These are phyloP conservation scores for Typhlichthys eigenmanni DNA, from an alignment of 2,797 vertebrate species.

Conservation along the genomic window DNA sequence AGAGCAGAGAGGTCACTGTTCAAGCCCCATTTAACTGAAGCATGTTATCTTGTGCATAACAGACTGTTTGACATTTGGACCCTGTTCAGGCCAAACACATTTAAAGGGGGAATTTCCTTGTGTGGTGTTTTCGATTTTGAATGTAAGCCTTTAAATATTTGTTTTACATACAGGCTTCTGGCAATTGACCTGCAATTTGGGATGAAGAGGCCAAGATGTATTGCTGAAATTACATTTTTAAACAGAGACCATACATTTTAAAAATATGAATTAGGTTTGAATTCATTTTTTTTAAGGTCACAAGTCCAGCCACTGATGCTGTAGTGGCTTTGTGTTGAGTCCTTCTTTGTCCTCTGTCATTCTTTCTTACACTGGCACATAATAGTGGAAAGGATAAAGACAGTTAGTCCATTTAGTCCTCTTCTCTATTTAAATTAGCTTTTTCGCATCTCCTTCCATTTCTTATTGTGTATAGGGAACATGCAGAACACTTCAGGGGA, in stretches of 20 bases:
- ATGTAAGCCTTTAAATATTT: conserved; percentile 25
- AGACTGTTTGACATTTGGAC: conserved; percentile 67
- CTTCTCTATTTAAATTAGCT: conserved; percentile 56
- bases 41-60: conserved; percentile 65
- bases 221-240: conserved; percentile 62
- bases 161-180: conserved; percentile 34
- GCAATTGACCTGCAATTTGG: conserved; percentile 46
- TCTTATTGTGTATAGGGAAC: conserved; percentile 60
- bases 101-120: conserved; percentile 30
- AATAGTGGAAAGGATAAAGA: conserved; percentile 33
- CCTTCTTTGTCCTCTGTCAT: conserved; percentile 26
- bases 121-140: conserved; percentile 28
- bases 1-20: conserved; percentile 52
- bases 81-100: conserved; percentile 43
- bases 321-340: conserved; percentile 24
- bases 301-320: conserved; percentile 33
- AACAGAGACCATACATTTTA: conserved; percentile 49
- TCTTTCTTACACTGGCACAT: conserved; percentile 19
- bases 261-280: conserved; percentile 59
- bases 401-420: too few relatives aligned
- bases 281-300: conserved; percentile 26
- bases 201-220: conserved; percentile 50
- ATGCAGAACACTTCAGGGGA: conserved; percentile 59
- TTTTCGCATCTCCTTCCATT: conserved; percentile 42
- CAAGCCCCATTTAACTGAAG: conserved; percentile 60